phyloP scores from a whole-genome alignment of 1,140 invertebrate species.

The Protaetia brevitarsis region DNA sequence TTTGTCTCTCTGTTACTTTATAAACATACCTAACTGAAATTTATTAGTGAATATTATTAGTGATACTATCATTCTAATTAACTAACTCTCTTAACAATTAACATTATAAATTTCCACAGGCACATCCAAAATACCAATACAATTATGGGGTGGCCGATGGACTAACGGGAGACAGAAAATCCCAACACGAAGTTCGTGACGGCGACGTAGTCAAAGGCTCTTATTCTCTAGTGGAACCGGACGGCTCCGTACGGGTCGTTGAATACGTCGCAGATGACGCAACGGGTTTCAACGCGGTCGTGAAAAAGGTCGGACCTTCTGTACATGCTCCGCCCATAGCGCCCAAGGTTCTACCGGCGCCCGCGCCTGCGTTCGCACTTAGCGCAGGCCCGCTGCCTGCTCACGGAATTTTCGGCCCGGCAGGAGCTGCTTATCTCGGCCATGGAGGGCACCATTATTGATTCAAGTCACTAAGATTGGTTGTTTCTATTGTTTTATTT shows the following conservation, averaged over 20 bases:
- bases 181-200: constrained; percentile 25
- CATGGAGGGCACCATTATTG: background rate
- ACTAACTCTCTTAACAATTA: background rate
- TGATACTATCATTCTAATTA: background rate
- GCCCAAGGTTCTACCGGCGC: background rate
- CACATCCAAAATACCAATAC: constrained; percentile 26
- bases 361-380: background rate
- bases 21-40: background rate
- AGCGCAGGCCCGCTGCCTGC: too few relatives aligned
- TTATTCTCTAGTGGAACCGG: constrained; percentile 26
- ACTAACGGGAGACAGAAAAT: constrained; percentile 25
- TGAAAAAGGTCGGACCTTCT: constrained; percentile 24
- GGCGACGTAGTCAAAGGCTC: constrained; percentile 23
- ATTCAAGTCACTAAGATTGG: too few relatives aligned
- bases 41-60: background rate
- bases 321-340: constrained; percentile 12
- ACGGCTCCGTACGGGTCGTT: constrained; percentile 23
- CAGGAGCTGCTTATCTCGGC: background rate
- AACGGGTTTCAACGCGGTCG: constrained; percentile 26
- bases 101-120: background rate
- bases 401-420: background rate
- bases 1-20: background rate
- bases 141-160: constrained; percentile 26
- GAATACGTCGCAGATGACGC: constrained; percentile 27
- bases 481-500: too few relatives aligned